phyloP scores from a whole-genome alignment of 2,888 invertebrate genomes.

The Agrotis puta region DNA sequence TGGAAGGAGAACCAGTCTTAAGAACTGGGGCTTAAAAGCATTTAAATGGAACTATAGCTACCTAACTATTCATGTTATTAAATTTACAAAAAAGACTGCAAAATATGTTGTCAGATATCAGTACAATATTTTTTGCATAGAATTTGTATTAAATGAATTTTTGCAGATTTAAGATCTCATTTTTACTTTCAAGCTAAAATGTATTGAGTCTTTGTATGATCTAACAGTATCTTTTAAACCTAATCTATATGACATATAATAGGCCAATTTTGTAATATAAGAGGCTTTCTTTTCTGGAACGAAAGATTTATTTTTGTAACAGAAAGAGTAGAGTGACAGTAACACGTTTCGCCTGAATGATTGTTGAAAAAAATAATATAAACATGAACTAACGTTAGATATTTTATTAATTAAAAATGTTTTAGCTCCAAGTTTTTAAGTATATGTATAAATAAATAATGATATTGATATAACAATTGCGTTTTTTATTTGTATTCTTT shows the following conservation, averaged over 20 bases:
- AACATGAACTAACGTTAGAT: conserved; percentile 79
- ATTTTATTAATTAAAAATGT: conserved; percentile 83
- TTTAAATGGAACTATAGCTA: neutral
- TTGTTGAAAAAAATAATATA: conserved; percentile 77
- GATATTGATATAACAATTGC: conserved; percentile 78
- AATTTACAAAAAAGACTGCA: neutral
- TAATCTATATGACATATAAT: conserved; percentile 51
- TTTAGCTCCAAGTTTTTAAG: conserved; percentile 89
- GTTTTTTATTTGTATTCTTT: conserved; percentile 39
- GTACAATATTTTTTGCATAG: too few species aligned
- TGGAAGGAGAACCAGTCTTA: neutral
- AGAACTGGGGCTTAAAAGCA: neutral
- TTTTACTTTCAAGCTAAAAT: conserved; percentile 5
- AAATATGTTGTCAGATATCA: conserved; percentile 39
- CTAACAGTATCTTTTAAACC: conserved; percentile 45
- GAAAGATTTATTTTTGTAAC: conserved; percentile 88
- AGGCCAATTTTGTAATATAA: conserved; percentile 62
- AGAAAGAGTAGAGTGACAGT: conserved; percentile 75
- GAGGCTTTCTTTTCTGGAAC: conserved; percentile 69
- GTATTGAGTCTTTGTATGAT: conserved; percentile 61
- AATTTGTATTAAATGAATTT: too few species aligned
- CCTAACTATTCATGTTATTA: too few species aligned
- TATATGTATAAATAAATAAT: conserved; percentile 82
- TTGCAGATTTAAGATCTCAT: too few species aligned
- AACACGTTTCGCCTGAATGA: conserved; percentile 72